These are phyloP conservation scores for Stichopus horrens DNA, from an alignment of 53 echinoderm and acorn worm species.

Conservation along the genomic window DNA sequence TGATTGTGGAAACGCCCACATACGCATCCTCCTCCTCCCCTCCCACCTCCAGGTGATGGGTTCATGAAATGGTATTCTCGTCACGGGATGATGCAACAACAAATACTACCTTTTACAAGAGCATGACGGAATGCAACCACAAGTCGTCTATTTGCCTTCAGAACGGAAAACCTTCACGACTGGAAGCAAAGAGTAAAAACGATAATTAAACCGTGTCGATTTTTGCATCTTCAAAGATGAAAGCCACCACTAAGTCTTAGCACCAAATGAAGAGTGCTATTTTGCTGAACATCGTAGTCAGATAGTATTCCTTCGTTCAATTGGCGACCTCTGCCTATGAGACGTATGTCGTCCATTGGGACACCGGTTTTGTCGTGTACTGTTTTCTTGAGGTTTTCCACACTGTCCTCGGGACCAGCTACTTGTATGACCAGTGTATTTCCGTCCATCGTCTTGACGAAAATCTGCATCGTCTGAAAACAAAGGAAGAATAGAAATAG, in stretches of 20 bases:
- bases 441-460: constrained; percentile 37
- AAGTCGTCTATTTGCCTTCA: too few relatives aligned
- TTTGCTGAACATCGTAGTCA: constrained; percentile 11
- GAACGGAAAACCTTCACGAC: too few relatives aligned
- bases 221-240: neutral
- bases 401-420: constrained; percentile 27
- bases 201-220: too few relatives aligned
- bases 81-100: too few relatives aligned
- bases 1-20: too few relatives aligned
- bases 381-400: constrained; percentile 16
- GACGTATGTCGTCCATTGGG: neutral
- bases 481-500: neutral
- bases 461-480: constrained; percentile 27
- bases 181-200: too few relatives aligned
- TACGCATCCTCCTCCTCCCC: too few relatives aligned
- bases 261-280: constrained; percentile 24
- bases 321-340: constrained; percentile 16
- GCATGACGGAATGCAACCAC: too few relatives aligned
- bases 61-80: too few relatives aligned
- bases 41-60: too few relatives aligned
- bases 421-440: constrained; percentile 7
- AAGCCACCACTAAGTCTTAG: constrained; percentile 10
- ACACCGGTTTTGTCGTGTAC: constrained; percentile 1
- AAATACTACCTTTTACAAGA: too few relatives aligned
- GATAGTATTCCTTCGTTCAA: neutral